A percentile compares a stretch with the other conserved stretches of the same genome.
These are phyloP conservation scores for Danio kyathit DNA, from an alignment of 2,797 vertebrate genomes.

Conservation along the genomic window DNA sequence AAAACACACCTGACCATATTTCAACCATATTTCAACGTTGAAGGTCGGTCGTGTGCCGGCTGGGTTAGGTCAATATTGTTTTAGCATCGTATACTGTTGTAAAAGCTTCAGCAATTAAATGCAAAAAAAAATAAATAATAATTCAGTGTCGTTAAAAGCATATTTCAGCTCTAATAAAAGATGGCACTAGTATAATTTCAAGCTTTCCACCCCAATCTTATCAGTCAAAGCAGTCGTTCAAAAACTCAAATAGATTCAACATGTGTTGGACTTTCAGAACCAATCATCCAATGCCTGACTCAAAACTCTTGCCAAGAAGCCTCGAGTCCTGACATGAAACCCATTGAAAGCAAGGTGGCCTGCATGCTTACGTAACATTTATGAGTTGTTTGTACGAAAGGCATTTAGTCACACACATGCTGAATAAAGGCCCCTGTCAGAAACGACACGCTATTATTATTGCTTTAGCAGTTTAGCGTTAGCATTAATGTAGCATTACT, in stretches of 20 bases:
- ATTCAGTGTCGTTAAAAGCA: too few relatives aligned
- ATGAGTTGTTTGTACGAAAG: conserved; percentile 24
- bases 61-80: too few relatives aligned
- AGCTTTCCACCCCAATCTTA: conserved; percentile 59
- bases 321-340: conserved; percentile 41
- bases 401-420: conserved; percentile 31
- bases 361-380: conserved; percentile 27
- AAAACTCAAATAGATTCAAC: conserved; percentile 53
- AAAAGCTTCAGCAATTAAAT: too few relatives aligned
- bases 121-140: too few relatives aligned
- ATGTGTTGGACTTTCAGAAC: conserved; percentile 42
- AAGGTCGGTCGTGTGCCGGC: too few relatives aligned
- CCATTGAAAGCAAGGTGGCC: conserved; percentile 25
- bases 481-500: conserved; percentile 1
- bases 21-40: too few relatives aligned
- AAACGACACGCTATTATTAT: conserved; percentile 20
- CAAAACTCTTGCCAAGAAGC: conserved; percentile 45
- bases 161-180: conserved; percentile 48
- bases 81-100: too few relatives aligned
- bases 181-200: conserved; percentile 49
- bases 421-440: conserved; percentile 34
- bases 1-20: too few relatives aligned
- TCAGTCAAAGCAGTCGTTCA: conserved; percentile 49
- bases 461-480: not conserved
- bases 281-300: conserved; percentile 53